Conservation (phyloP, 2,113 vertebrate species). For the Spheniscus mendiculus region DNA sequence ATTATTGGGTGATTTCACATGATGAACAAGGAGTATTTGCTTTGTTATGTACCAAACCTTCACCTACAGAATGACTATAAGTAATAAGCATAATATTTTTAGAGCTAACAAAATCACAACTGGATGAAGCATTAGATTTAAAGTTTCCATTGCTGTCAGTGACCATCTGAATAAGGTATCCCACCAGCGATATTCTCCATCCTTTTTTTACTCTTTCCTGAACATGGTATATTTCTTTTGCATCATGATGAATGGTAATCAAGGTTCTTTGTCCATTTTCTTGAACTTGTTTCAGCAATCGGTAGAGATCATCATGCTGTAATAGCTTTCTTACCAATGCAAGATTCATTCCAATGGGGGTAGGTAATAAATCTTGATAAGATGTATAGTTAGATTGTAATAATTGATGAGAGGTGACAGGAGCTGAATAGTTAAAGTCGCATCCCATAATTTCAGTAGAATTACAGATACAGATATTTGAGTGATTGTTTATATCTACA, state of each 20-base stretch:
- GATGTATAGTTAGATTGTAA: too few species aligned
- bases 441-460: too few species aligned
- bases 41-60: neutral
- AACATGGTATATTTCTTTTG: neutral
- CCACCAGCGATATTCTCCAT: neutral
- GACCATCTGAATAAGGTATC: neutral
- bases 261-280: neutral
- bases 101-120: neutral
- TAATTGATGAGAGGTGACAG: too few species aligned
- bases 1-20: neutral
- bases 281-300: neutral
- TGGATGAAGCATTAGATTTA: neutral
- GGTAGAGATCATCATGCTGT: neutral
- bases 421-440: too few species aligned
- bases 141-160: neutral
- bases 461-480: too few species aligned
- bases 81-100: neutral
- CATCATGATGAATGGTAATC: neutral
- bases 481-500: too few species aligned
- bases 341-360: too few species aligned
- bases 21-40: neutral
- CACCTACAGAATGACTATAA: neutral
- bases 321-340: too few species aligned
- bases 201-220: neutral
- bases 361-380: too few species aligned